A percentile compares a stretch with the other conserved stretches of the same genome.
These are phyloP conservation scores for Mastacembelus armatus DNA, from an alignment of 2,797 vertebrate species.

Conservation along the genomic window DNA sequence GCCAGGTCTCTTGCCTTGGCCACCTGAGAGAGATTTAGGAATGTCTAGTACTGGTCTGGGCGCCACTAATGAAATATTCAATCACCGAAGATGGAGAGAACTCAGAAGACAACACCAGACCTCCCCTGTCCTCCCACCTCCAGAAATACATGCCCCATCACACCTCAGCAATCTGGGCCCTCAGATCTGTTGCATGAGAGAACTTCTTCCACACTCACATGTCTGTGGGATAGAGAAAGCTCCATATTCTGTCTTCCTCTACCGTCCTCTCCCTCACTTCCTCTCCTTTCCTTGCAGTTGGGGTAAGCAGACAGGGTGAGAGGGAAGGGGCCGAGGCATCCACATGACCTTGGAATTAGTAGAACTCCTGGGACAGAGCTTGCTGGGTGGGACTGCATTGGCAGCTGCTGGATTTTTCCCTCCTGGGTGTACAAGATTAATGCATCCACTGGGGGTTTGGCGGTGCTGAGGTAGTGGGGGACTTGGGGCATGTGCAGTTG, in stretches of 20 bases:
- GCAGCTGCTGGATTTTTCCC: slow-evolving; percentile 80
- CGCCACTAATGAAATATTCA: slow-evolving; percentile 69
- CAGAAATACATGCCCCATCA: slow-evolving; percentile 53
- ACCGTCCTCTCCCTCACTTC: slow-evolving; percentile 33
- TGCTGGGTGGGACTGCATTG: slow-evolving; percentile 82
- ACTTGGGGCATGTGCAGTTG: slow-evolving; percentile 34
- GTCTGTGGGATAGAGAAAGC: slow-evolving; percentile 45
- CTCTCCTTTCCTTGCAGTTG: slow-evolving; percentile 48
- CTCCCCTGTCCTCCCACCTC: slow-evolving; percentile 56
- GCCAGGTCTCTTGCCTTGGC: slow-evolving; percentile 56
- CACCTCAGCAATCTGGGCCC: slow-evolving; percentile 52
- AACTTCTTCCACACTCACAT: slow-evolving; percentile 40
- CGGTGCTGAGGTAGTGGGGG: slow-evolving; percentile 40
- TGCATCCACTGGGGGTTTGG: slow-evolving; percentile 66
- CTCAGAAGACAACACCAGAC: slow-evolving; percentile 37
- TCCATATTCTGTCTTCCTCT: slow-evolving; percentile 35
- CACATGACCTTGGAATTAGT: slow-evolving; percentile 85
- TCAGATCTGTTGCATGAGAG: slow-evolving; percentile 18
- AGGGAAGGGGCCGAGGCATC: slow-evolving; percentile 64
- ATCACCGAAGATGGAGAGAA: slow-evolving; percentile 58
- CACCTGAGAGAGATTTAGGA: slow-evolving; percentile 70
- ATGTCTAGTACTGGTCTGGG: slow-evolving; percentile 61
- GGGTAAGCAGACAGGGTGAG: slow-evolving; percentile 60
- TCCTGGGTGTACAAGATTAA: slow-evolving; percentile 76
- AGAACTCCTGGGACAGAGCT: slow-evolving; percentile 80